Evolutionary conservation across 2,888 invertebrate species (phyloP).

Genomic region (Tanytarsus gracilentus): DNA sequence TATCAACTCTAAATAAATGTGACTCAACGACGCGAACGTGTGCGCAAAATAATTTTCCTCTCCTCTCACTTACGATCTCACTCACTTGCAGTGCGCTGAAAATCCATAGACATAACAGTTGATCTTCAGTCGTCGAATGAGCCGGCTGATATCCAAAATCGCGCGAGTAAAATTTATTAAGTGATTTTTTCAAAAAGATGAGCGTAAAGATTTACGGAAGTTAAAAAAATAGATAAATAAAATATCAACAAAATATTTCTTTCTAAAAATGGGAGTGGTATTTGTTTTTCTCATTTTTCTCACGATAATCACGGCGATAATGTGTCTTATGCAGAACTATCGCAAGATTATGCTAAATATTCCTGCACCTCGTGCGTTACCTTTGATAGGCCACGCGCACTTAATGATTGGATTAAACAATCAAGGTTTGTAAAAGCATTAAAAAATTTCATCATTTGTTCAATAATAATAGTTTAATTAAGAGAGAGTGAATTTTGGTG

Average conservation of each 20-base stretch:
- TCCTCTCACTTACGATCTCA: too few relatives aligned
- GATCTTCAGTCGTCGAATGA: conserved; percentile 14
- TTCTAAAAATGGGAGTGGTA: conserved; percentile 41
- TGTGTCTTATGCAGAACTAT: conserved; percentile 17
- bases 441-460: too few relatives aligned
- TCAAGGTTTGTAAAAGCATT: conserved; percentile 28
- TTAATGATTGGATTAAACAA: conserved; percentile 29
- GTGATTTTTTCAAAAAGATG: neutral
- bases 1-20: too few relatives aligned
- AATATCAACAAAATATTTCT: conserved; percentile 33
- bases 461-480: too few relatives aligned
- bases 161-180: neutral
- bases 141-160: conserved; percentile 3
- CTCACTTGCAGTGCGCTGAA: neutral
- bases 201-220: neutral
- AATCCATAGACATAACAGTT: conserved; percentile 20
- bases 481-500: too few relatives aligned
- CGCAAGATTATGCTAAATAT: conserved; percentile 23
- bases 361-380: conserved; percentile 19
- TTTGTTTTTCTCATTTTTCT: conserved; percentile 34
- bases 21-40: conserved; percentile 6
- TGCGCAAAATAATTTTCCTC: neutral
- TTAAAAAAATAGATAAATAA: conserved; percentile 34
- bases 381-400: conserved; percentile 29
- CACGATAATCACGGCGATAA: conserved; percentile 12